Percentiles rank a stretch among this genome's conserved stretches.
phyloP scores from a whole-genome alignment of 2,113 vertebrate species.

The Erythrocercus mccallii region DNA sequence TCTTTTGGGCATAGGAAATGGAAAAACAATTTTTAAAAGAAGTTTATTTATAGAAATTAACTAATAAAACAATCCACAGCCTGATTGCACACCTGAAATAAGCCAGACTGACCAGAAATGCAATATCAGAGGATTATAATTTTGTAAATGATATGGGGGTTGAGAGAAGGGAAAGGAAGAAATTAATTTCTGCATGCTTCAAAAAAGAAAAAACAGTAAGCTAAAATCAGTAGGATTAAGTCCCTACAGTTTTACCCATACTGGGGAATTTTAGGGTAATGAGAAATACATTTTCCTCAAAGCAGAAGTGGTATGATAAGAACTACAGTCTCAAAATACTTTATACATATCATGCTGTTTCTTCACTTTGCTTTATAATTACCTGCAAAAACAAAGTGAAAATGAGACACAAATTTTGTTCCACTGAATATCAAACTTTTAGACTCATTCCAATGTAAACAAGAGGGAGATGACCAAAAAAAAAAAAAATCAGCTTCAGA shows the following conservation, averaged over 20 bases:
- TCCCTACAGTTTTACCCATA: background rate
- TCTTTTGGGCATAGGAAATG: background rate
- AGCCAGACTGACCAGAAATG: background rate
- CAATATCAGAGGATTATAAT: background rate
- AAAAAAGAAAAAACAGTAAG: background rate
- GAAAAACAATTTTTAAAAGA: background rate
- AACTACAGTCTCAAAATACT: background rate
- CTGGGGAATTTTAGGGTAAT: background rate
- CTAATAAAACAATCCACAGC: background rate
- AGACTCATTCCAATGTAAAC: background rate
- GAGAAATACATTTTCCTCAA: background rate
- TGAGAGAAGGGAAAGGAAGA: background rate
- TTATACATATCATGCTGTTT: background rate
- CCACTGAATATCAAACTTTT: background rate
- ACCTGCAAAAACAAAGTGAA: background rate
- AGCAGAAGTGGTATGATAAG: background rate
- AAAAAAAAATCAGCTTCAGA: background rate
- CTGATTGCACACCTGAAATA: background rate
- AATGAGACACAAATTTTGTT: background rate
- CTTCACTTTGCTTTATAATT: background rate
- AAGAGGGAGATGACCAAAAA: background rate
- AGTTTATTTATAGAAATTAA: background rate
- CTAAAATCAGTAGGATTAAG: background rate
- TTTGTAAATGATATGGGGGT: background rate
- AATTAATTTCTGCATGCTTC: slow-evolving; percentile 1